These are phyloP conservation scores for Megalops cyprinoides DNA, from an alignment of 2,797 vertebrate species.

Conservation along the genomic window DNA sequence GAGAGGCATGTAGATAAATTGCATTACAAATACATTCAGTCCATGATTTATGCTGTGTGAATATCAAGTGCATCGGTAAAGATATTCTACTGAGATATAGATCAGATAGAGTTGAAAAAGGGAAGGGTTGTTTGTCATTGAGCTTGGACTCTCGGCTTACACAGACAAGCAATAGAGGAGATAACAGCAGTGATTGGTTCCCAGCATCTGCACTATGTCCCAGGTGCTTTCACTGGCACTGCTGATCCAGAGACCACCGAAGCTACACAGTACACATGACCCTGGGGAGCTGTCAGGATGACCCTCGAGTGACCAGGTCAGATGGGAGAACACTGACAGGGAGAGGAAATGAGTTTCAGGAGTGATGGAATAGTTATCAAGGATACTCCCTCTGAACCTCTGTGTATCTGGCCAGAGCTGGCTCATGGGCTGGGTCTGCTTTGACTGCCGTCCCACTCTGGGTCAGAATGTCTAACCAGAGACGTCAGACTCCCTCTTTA, in stretches of 20 bases:
- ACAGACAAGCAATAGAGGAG: not conserved
- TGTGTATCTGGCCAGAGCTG: conserved; percentile 23
- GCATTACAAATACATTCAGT: not conserved
- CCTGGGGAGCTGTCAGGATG: conserved; percentile 33
- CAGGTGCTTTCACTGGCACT: conserved; percentile 24
- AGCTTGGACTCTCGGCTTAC: conserved; percentile 3
- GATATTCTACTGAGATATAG: not conserved
- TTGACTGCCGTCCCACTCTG: not conserved
- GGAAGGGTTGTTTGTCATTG: not conserved
- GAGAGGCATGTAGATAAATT: not conserved
- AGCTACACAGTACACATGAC: conserved; percentile 29
- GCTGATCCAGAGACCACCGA: conserved; percentile 18
- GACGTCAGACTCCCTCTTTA: too few species aligned
- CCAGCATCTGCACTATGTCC: conserved; percentile 30
- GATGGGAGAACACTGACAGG: conserved; percentile 30
- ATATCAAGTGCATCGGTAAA: not conserved
- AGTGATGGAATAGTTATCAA: conserved; percentile 33
- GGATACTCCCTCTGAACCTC: not conserved
- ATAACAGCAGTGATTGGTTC: conserved; percentile 19
- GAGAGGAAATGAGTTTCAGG: conserved; percentile 13
- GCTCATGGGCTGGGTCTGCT: not conserved
- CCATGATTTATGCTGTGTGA: not conserved
- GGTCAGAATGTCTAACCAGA: not conserved
- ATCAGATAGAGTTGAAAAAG: not conserved
- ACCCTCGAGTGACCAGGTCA: conserved; percentile 33